Percentiles rank a stretch among this genome's conserved stretches.
phyloP scores from a whole-genome alignment of 2,888 invertebrate species.

The Nemoura dubitans region DNA sequence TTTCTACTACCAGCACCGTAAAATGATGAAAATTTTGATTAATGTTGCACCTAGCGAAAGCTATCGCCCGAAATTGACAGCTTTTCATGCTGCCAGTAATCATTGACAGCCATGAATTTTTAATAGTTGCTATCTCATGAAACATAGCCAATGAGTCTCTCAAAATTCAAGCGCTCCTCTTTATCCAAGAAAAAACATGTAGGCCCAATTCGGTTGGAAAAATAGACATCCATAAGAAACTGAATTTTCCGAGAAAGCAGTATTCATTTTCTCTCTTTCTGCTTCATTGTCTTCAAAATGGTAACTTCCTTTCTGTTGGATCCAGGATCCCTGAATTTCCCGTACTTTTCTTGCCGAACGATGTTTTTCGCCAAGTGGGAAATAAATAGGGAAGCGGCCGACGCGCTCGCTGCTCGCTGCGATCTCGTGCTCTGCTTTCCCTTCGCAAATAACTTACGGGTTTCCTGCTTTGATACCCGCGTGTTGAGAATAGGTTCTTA shows the following conservation, averaged over 20 bases:
- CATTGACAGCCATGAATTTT: conserved; percentile 2
- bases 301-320: conserved; percentile 10
- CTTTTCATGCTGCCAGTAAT: neutral
- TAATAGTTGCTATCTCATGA: neutral
- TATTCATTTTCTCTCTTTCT: neutral
- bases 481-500: neutral
- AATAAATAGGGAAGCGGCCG: neutral
- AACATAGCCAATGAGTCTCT: neutral
- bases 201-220: neutral
- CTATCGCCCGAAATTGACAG: neutral
- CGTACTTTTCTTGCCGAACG: neutral
- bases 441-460: neutral
- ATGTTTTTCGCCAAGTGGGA: neutral
- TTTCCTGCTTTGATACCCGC: neutral
- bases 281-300: conserved; percentile 25
- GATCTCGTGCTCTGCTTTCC: neutral
- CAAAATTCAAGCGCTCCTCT: neutral
- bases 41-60: neutral
- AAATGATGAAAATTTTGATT: neutral
- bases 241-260: neutral
- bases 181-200: neutral
- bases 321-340: neutral
- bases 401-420: too few relatives aligned
- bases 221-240: neutral
- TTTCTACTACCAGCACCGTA: neutral